Evolutionary conservation across 2,888 invertebrate species (phyloP).

Genomic region (Subacronicta megacephala): DNA sequence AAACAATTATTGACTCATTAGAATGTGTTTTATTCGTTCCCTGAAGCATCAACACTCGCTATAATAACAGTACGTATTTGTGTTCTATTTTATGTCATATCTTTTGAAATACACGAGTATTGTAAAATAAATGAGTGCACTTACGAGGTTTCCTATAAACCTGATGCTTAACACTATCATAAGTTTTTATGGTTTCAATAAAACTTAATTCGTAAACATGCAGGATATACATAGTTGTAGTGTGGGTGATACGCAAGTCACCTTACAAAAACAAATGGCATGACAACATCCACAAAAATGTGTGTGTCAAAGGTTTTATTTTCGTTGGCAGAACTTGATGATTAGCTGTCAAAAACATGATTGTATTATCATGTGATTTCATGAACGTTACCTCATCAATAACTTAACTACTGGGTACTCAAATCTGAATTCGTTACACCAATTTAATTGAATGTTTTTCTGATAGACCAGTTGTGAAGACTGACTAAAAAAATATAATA

Average conservation of each 20-base stretch:
- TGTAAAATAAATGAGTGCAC: slow-evolving; percentile 36
- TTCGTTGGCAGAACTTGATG: slow-evolving; percentile 24
- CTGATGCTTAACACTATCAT: slow-evolving; percentile 33
- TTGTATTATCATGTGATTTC: not conserved
- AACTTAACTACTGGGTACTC: not conserved
- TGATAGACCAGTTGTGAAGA: too few relatives aligned
- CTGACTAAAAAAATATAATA: too few relatives aligned
- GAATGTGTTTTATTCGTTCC: slow-evolving; percentile 32
- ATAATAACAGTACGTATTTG: slow-evolving; percentile 38
- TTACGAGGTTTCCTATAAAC: slow-evolving; percentile 55
- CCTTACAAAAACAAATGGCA: slow-evolving; percentile 14
- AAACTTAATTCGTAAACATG: slow-evolving; percentile 42
- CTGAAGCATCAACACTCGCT: slow-evolving; percentile 29
- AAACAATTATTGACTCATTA: slow-evolving; percentile 38
- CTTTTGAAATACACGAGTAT: slow-evolving; percentile 13
- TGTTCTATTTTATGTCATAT: slow-evolving; percentile 9
- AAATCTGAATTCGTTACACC: not conserved
- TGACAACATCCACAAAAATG: slow-evolving; percentile 14
- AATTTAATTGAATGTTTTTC: too few relatives aligned
- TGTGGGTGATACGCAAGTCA: too few relatives aligned
- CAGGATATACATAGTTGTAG: slow-evolving; percentile 1
- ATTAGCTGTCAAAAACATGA: slow-evolving; percentile 1
- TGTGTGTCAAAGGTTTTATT: slow-evolving; percentile 10
- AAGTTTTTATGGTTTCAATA: slow-evolving; percentile 55
- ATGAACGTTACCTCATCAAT: not conserved